Evolutionary conservation across 2,113 vertebrate species (phyloP).

Genomic region (Micromys minutus): DNA sequence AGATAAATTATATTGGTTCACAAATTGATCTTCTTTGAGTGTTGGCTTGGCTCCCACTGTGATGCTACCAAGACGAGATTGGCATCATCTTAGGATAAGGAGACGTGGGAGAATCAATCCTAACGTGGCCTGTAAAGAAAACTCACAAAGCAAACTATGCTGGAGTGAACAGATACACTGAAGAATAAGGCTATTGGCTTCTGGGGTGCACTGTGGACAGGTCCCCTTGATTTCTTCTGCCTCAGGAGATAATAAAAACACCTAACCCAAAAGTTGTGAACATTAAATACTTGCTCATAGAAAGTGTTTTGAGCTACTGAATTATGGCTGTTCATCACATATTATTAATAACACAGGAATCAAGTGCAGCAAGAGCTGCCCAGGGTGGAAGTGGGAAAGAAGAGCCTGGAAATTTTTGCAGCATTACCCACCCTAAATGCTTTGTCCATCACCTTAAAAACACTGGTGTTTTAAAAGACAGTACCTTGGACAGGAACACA

Average conservation of each 20-base stretch:
- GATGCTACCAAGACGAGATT: constrained; percentile 54
- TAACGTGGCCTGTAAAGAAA: constrained; percentile 36
- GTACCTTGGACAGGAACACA: background rate
- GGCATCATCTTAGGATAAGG: constrained; percentile 28
- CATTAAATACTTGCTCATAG: constrained; percentile 27
- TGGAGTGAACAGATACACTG: background rate
- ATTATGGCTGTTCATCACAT: background rate
- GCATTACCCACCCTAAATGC: background rate
- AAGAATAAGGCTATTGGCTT: background rate
- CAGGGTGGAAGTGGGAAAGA: background rate
- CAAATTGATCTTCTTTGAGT: constrained; percentile 64
- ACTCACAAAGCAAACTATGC: background rate
- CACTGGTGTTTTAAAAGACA: background rate
- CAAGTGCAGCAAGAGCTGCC: background rate
- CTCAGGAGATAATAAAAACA: background rate
- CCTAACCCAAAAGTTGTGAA: constrained; percentile 32
- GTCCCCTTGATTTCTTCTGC: background rate
- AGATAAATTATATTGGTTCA: constrained; percentile 69
- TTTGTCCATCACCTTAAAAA: background rate
- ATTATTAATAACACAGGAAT: constrained; percentile 3
- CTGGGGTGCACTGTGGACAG: background rate
- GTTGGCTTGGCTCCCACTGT: constrained; percentile 56
- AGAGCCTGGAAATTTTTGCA: background rate
- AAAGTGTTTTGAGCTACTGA: constrained; percentile 27
- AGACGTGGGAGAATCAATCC: constrained; percentile 20